phyloP scores from a whole-genome alignment of 2,888 invertebrate species.

The Sepiola atlantica region DNA sequence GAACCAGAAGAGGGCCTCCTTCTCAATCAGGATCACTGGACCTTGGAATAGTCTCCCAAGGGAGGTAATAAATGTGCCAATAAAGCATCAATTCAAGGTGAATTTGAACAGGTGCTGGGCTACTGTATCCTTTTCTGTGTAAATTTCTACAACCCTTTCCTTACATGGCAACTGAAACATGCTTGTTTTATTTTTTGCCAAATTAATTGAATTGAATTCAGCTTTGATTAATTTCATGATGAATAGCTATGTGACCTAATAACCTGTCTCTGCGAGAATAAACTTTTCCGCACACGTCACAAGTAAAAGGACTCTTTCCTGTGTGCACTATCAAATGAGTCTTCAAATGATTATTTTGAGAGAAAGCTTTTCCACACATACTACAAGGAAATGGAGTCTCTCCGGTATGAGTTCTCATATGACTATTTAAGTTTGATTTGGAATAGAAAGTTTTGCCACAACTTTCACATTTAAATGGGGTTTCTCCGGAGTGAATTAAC shows the following conservation, averaged over 20 bases:
- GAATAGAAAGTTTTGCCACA: conserved; percentile 35
- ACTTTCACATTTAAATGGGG: conserved; percentile 18
- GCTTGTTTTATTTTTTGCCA: too few species aligned
- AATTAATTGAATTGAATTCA: too few species aligned
- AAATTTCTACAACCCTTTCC: too few species aligned
- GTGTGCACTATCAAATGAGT: neutral
- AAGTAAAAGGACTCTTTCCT: neutral
- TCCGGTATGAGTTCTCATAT: neutral
- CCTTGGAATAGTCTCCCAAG: too few species aligned
- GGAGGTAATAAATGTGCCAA: too few species aligned
- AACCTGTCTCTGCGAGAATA: conserved; percentile 11
- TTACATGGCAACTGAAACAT: too few species aligned
- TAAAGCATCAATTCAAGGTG: too few species aligned
- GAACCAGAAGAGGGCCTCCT: too few species aligned
- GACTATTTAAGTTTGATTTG: neutral
- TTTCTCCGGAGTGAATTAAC: conserved; percentile 4
- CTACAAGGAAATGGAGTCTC: conserved; percentile 24
- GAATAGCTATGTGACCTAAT: neutral
- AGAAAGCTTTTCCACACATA: conserved; percentile 36
- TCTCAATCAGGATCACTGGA: too few species aligned
- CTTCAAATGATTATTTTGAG: neutral
- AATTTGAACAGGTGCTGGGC: too few species aligned
- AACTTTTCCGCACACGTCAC: conserved; percentile 23
- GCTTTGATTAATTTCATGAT: neutral
- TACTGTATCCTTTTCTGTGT: too few species aligned